Evolutionary conservation across 2,113 vertebrate species (phyloP).

Genomic region (Tetrax tetrax): DNA sequence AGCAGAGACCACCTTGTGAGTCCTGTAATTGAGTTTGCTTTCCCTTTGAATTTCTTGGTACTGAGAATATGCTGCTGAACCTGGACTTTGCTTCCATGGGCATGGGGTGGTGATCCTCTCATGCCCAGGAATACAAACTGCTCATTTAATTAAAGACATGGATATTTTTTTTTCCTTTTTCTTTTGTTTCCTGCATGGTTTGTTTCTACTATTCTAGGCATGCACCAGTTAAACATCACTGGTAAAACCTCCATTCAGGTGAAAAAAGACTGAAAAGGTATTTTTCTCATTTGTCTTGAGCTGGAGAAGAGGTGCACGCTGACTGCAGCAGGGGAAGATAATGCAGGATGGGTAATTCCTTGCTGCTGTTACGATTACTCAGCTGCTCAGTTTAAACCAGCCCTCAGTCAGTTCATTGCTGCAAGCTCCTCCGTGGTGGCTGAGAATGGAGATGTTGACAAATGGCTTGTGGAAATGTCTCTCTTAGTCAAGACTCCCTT

Average conservation of each 20-base stretch:
- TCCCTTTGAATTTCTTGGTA: neutral
- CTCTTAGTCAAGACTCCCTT: neutral
- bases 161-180: no score
- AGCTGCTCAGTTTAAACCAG: neutral
- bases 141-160: neutral
- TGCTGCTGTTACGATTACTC: neutral
- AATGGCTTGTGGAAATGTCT: neutral
- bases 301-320: neutral
- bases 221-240: neutral
- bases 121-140: neutral
- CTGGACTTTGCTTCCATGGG: neutral
- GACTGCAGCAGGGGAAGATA: neutral
- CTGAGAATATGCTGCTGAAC: neutral
- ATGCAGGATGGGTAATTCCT: neutral
- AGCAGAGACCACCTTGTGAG: neutral
- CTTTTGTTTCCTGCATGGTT: neutral
- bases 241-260: neutral
- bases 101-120: neutral
- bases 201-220: neutral
- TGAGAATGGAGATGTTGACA: neutral
- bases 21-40: neutral
- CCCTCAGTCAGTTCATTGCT: rapidly evolving
- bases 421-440: neutral
- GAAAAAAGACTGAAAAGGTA: neutral
- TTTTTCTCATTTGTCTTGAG: neutral